These are phyloP conservation scores for Hemithea aestivaria DNA, from an alignment of 2,888 invertebrate species.

Conservation along the genomic window DNA sequence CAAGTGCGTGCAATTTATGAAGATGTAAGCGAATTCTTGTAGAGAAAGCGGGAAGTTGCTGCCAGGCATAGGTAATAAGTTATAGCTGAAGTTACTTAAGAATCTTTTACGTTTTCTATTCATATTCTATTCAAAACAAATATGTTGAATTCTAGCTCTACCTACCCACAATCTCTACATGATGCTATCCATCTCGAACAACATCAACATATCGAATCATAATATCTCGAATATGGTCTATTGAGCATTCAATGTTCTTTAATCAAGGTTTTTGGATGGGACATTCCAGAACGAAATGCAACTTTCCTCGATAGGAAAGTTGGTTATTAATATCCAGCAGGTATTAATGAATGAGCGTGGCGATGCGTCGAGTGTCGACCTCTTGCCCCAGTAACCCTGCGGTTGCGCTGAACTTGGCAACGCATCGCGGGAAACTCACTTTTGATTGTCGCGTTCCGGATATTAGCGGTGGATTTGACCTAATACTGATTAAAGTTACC, in stretches of 20 bases:
- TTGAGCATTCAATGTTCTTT: too few relatives aligned
- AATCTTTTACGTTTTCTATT: constrained; percentile 23
- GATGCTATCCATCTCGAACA: too few relatives aligned
- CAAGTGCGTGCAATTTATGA: constrained; percentile 24
- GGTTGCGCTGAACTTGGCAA: constrained; percentile 47
- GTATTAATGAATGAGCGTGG: constrained; percentile 31
- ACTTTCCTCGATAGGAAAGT: constrained; percentile 25
- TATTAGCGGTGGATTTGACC: constrained; percentile 39
- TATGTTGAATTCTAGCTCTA: too few relatives aligned
- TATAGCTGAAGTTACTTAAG: constrained; percentile 20
- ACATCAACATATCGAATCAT: too few relatives aligned
- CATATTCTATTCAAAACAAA: constrained; percentile 1
- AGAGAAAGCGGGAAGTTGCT: constrained; percentile 31
- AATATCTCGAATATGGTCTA: too few relatives aligned
- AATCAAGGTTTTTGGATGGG: constrained; percentile 1
- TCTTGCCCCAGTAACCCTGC: constrained; percentile 62
- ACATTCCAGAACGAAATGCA: constrained; percentile 5
- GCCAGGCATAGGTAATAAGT: constrained; percentile 21
- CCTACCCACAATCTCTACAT: too few relatives aligned
- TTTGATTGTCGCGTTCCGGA: constrained; percentile 55
- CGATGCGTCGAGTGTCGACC: constrained; percentile 48
- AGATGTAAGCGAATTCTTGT: constrained; percentile 23
- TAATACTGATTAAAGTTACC: constrained; percentile 21
- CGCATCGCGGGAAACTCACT: constrained; percentile 61
- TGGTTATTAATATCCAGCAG: constrained; percentile 25